Evolutionary conservation across 2,113 vertebrate species (phyloP), one percentile per base, ranked within the genome.

Genomic region (Plecturocebus donacophilus): DNA sequence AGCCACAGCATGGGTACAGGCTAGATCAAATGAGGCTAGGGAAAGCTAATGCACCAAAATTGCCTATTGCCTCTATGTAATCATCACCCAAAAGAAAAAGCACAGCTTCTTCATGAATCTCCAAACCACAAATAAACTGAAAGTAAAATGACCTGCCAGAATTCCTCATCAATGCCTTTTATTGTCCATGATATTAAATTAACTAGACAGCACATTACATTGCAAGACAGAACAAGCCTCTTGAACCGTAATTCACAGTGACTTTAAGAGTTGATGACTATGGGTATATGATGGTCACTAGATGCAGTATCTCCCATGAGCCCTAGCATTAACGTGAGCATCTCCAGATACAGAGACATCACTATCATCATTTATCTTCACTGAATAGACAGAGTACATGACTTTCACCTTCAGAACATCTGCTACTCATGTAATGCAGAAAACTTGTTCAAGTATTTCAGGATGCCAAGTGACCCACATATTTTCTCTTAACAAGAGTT

Each of bases 21-120:
- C 87, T 96, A 79, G 80, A 94, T 97, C 76, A 97, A 94, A 90
- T 96, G 93, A 86, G 42, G 95, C 92, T 91, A 97, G 27, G 45
- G 38, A 85, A 96, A 87, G 82, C 56, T 38, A 88, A 97, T 92
- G 61, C 4, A 96, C 38, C 70, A 82, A 96, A 98, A 96, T 17
- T 1, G 12, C 73, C 86, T 0, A 0, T 45, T 96, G 80, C 66
- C 35, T 30, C 61, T 92, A 10, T 25, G 91, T 54, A 70, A 90
- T 83, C 95, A 96, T 89, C 90, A 91, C 8, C 5, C 16, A 38
- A 97, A 97, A 97, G 80, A 61, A 79, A 97, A 93, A 76, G 20
- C 25, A 35, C 7, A 75, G 20, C 32, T 87, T 96, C 82, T 87
- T 81, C 32, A 64, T 79, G 71, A 82, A 14, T 77, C n/a, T 80